These are phyloP conservation scores for Scrobipalpa costella DNA, from an alignment of 2,888 invertebrate genomes.

Conservation along the genomic window DNA sequence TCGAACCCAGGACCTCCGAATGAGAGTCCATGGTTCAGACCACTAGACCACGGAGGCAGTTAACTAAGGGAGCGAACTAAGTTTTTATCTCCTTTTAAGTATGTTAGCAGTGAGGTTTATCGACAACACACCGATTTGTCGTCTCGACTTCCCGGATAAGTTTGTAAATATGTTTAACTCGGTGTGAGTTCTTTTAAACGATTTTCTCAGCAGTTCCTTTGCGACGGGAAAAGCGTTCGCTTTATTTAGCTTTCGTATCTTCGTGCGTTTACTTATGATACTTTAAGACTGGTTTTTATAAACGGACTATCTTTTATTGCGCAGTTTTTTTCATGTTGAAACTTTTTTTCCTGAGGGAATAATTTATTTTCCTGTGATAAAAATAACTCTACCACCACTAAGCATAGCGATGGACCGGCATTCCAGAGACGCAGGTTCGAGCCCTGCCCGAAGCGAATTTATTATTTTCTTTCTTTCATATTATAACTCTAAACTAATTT, in stretches of 20 bases:
- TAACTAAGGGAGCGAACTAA: conserved; percentile 61
- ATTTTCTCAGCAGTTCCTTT: conserved; percentile 30
- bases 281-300: not conserved
- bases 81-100: conserved; percentile 57
- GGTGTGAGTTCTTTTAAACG: conserved; percentile 24
- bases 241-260: not conserved
- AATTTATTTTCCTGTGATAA: no score
- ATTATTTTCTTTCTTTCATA: no score
- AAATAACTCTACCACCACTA: no score
- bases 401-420: no score
- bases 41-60: no score
- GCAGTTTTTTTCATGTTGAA: no score
- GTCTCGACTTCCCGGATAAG: conserved; percentile 6
- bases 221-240: not conserved
- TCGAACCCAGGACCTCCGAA: no score
- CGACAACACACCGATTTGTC: conserved; percentile 24
- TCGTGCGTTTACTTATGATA: not conserved
- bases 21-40: no score
- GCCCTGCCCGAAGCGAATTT: no score
- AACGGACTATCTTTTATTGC: not conserved
- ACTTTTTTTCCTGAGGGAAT: no score
- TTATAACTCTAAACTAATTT: no score
- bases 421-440: no score
- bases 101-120: conserved; percentile 22
- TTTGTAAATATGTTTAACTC: conserved; percentile 14